Evolutionary conservation across 2,888 invertebrate species (phyloP), one percentile per base, ranked within the genome.

Genomic region (Platycheirus albimanus): DNA sequence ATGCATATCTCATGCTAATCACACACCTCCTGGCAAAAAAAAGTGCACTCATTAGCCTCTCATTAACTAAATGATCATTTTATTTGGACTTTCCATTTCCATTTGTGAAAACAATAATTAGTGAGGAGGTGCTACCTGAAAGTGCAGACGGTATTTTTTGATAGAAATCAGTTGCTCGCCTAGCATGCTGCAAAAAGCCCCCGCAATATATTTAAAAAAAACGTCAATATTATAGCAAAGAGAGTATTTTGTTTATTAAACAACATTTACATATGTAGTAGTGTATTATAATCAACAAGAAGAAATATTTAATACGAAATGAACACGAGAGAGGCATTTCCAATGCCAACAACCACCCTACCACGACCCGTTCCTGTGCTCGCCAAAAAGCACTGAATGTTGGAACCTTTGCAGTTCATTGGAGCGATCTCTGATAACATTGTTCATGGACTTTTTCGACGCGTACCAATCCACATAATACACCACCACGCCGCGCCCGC

Each of bases 351-450:
- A 41, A 8, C 45, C 51, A 45, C 61, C 58, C 51, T 52, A 51
- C 13, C 69, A 33, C 66, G 45, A 64, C 66, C 33, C 56, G 20
- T 24, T 6, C 24, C 36, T 33, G 41, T 58, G 51, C 56, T 49
- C 45, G 3, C 17, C 36, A 2, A 51, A 28, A 19, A 11, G 15
- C 36, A 30, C 19, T 38, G 19, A 64, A 49, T 17, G 38, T 63
- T 33, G 36, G 36, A 70, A 66, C 58, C 38, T 76, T 71, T 47
- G 76, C 80, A 76, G 75, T 76, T 75, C 80, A 75, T 70, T 61
- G 80, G 38, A 76, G 80, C 76, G 81, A 81, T 81, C 81, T 56
- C 47, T 41, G 81, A 81, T 81, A 81, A 67, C 76, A 71, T 76
- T 72, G 49, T 45, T 30, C 76, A 76, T 71, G 61, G 81, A 72